Evolutionary conservation across 2,797 vertebrate genomes (phyloP).

Genomic region (Thunnus albacares): DNA sequence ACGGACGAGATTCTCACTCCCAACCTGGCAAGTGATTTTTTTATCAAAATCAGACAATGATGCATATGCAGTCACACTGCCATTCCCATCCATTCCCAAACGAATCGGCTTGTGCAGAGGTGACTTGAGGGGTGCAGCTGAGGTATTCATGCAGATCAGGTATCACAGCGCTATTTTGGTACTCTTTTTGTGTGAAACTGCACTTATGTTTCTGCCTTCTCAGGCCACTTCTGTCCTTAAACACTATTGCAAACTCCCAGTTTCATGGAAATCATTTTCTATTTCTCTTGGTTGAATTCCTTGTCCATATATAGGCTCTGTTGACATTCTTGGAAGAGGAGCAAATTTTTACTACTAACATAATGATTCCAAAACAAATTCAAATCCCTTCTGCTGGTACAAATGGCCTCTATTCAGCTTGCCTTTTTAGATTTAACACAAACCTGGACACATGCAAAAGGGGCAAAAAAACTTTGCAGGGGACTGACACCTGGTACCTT

Average conservation of each 20-base stretch:
- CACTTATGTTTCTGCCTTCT: background rate
- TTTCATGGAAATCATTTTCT: background rate
- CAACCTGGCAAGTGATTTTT: background rate
- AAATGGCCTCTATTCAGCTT: constrained; percentile 2
- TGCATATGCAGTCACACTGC: background rate
- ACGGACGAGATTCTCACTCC: background rate
- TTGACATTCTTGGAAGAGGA: background rate
- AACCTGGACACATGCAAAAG: background rate
- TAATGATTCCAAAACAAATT: constrained; percentile 5
- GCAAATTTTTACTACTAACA: background rate
- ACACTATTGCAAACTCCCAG: background rate
- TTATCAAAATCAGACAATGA: background rate
- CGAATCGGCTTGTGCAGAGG: background rate
- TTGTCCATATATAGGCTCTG: background rate
- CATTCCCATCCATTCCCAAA: background rate
- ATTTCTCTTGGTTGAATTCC: background rate
- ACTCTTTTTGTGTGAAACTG: background rate
- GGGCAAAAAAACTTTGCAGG: background rate
- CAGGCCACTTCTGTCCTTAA: background rate
- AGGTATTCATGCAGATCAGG: constrained; percentile 7
- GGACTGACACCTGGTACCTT: background rate
- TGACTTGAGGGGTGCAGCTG: background rate
- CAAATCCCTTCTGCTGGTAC: background rate
- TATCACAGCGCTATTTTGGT: background rate
- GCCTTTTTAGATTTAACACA: background rate